phyloP scores from a whole-genome alignment of 2,797 vertebrate genomes.

The Ibycter americanus region DNA sequence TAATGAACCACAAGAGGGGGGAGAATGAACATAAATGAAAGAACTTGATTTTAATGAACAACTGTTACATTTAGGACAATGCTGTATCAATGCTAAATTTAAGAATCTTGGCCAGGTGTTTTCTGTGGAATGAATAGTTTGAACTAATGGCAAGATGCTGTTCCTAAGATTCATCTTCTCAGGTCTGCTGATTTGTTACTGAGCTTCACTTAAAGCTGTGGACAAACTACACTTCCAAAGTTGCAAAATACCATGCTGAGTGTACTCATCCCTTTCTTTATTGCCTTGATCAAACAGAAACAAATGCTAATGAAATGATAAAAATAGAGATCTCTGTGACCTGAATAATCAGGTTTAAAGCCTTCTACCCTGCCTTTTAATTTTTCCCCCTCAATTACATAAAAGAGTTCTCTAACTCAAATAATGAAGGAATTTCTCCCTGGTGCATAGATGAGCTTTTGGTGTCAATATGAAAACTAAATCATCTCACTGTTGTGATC shows the following conservation, averaged over 20 bases:
- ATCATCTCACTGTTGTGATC: neutral
- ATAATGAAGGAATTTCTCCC: neutral
- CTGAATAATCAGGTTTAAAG: neutral
- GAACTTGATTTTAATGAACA: constrained; percentile 45
- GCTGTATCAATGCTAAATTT: neutral
- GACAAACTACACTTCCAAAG: neutral
- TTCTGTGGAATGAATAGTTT: neutral
- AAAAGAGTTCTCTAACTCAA: neutral
- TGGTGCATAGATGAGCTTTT: neutral
- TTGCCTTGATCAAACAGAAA: neutral
- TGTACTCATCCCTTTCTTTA: neutral
- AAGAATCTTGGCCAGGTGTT: neutral
- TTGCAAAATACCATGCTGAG: neutral
- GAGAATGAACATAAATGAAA: constrained; percentile 74
- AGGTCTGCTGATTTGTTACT: neutral
- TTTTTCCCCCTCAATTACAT: neutral
- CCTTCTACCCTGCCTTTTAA: neutral
- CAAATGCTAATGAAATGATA: neutral
- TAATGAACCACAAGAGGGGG: constrained; percentile 79
- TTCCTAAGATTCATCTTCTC: neutral
- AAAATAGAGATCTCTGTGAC: neutral
- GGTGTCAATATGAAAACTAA: neutral
- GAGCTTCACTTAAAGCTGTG: neutral
- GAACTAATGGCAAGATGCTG: neutral
- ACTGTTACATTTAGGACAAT: neutral